Conservation (phyloP, 2,888 invertebrate species). For the Orchesella flavescens region DNA sequence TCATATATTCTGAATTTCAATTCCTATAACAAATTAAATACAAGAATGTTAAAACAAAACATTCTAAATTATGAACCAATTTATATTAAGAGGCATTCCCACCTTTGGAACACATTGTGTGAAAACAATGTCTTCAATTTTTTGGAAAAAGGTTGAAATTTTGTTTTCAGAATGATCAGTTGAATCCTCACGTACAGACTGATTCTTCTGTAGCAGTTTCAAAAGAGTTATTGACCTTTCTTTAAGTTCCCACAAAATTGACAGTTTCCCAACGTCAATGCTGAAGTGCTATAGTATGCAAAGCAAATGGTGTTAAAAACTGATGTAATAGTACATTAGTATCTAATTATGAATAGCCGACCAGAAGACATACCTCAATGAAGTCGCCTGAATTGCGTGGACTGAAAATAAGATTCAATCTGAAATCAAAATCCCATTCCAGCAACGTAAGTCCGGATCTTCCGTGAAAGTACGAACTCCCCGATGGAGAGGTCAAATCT, state of each 20-base stretch:
- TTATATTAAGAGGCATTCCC: background rate
- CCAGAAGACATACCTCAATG: conserved; percentile 66
- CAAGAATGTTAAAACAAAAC: background rate
- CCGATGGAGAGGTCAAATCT: conserved; percentile 65
- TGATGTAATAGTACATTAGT: too few species aligned
- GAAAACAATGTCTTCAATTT: conserved; percentile 69
- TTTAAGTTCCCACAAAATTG: conserved; percentile 69
- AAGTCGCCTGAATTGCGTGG: conserved; percentile 71
- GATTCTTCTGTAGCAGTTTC: conserved; percentile 59
- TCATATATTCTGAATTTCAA: conserved; percentile 71
- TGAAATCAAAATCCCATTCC: conserved; percentile 70
- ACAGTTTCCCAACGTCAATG: conserved; percentile 70
- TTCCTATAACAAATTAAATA: conserved; percentile 59
- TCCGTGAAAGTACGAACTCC: conserved; percentile 67
- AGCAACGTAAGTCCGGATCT: conserved; percentile 68
- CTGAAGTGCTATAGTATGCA: conserved; percentile 66
- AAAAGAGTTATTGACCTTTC: conserved; percentile 67
- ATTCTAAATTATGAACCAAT: background rate
- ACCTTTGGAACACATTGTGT: conserved; percentile 71
- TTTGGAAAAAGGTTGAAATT: conserved; percentile 59
- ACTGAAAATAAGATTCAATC: conserved; percentile 70
- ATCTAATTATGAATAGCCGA: background rate
- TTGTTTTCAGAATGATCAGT: conserved; percentile 2
- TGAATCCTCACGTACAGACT: background rate
- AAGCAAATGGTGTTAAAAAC: background rate